These are phyloP conservation scores for Nesometra sesokonis DNA, from an alignment of 35 echinoderm and acorn worm genomes.

Conservation along the genomic window DNA sequence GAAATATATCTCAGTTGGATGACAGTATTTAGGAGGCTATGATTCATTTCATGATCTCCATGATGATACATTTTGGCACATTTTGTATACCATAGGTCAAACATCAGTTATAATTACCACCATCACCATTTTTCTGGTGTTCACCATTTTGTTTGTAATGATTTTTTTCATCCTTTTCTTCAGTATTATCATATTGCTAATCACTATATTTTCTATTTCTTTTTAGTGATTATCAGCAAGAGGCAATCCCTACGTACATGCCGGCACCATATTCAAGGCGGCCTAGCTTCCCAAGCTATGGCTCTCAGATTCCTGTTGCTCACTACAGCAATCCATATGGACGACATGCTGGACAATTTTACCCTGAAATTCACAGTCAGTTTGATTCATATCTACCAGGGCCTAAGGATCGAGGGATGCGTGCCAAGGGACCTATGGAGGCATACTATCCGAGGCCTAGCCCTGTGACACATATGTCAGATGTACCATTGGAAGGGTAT, in stretches of 20 bases:
- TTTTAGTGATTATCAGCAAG: background rate
- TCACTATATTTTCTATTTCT: background rate
- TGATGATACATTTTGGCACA: too few relatives aligned
- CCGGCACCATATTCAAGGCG: background rate
- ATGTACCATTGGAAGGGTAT: background rate
- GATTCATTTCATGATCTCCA: too few relatives aligned
- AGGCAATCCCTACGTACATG: background rate
- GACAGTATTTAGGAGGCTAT: too few relatives aligned
- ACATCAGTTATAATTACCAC: too few relatives aligned
- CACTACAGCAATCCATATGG: background rate
- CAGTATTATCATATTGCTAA: too few relatives aligned
- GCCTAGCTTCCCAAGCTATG: background rate
- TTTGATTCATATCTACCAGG: background rate
- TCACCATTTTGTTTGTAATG: too few relatives aligned
- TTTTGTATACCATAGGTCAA: too few relatives aligned
- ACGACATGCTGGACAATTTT: background rate
- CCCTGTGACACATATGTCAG: background rate
- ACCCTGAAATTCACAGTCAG: background rate
- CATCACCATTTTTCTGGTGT: too few relatives aligned
- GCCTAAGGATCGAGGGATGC: background rate
- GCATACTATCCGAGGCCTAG: background rate
- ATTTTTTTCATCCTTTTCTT: too few relatives aligned
- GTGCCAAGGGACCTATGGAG: background rate
- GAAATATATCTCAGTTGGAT: too few relatives aligned
- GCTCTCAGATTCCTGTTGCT: background rate